phyloP scores from a whole-genome alignment of 2,113 vertebrate species.

The Sebastes fasciatus region DNA sequence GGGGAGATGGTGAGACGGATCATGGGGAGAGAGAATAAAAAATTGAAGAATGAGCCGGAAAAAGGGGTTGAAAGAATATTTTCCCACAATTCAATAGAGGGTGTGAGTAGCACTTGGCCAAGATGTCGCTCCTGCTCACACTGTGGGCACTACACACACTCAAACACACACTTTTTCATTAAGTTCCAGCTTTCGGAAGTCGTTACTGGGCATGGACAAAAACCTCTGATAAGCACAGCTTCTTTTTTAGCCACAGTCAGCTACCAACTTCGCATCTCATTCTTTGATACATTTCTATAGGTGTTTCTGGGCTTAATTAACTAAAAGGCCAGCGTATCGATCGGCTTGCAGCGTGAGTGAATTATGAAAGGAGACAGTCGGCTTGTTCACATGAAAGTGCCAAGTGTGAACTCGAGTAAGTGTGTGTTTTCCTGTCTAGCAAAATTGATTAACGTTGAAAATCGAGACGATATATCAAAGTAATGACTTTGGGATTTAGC shows the following conservation, averaged over 20 bases:
- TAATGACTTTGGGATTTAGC: constrained; percentile 32
- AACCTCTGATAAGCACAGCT: constrained; percentile 5
- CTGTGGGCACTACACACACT: neutral
- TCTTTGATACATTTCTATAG: neutral
- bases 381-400: constrained; percentile 27
- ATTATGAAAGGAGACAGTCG: constrained; percentile 19
- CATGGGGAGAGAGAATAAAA: constrained; percentile 62
- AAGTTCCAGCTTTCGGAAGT: constrained; percentile 14
- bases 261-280: neutral
- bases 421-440: constrained; percentile 27
- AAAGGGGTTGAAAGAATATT: constrained; percentile 45
- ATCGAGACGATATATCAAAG: constrained; percentile 13
- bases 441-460: constrained; percentile 35
- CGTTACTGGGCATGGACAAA: constrained; percentile 34
- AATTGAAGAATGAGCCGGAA: constrained; percentile 60
- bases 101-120: constrained; percentile 50
- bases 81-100: constrained; percentile 44
- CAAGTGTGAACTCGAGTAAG: constrained; percentile 57
- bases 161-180: constrained; percentile 19
- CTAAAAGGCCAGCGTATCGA: constrained; percentile 61
- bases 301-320: constrained; percentile 46
- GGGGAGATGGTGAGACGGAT: constrained; percentile 38
- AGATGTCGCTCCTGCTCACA: constrained; percentile 23
- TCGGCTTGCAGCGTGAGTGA: constrained; percentile 28
- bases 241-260: neutral